Evolutionary conservation across 1,140 invertebrate species (phyloP).

Genomic region (Pogonus chalceus): DNA sequence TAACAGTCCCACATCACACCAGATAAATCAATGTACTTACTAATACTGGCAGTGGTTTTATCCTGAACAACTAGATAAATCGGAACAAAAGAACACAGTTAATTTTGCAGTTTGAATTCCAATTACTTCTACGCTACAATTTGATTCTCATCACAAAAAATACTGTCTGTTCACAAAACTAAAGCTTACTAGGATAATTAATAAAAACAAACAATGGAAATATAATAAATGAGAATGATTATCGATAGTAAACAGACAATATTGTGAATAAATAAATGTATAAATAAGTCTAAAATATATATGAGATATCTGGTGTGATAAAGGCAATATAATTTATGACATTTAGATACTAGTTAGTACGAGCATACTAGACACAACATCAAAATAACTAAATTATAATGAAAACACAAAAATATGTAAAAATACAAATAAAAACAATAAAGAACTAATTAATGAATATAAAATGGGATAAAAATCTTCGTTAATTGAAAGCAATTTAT

Average conservation of each 20-base stretch:
- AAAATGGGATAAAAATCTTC: no score
- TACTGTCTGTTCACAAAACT: conserved; percentile 1
- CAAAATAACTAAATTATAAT: not conserved
- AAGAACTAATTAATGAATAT: not conserved
- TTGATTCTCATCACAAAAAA: conserved; percentile 9
- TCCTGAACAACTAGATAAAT: conserved; percentile 79
- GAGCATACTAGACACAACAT: not conserved
- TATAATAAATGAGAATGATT: not conserved
- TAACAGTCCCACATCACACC: conserved; percentile 46
- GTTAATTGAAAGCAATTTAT: no score
- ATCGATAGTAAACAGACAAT: not conserved
- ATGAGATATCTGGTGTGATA: conserved; percentile 1
- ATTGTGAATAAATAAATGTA: conserved; percentile 1
- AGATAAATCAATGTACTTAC: conserved; percentile 66
- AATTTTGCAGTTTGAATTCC: conserved; percentile 26
- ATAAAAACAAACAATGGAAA: conserved; percentile 10
- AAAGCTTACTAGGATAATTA: conserved; percentile 3
- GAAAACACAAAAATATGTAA: not conserved
- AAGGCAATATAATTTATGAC: not conserved
- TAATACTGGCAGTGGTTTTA: conserved; percentile 90
- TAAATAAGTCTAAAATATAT: not conserved
- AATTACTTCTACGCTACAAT: conserved; percentile 11
- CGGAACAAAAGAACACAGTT: conserved; percentile 40
- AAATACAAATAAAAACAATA: not conserved
- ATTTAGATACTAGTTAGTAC: not conserved